Percentiles rank a stretch among this genome's conserved stretches.
These are phyloP conservation scores for Drosophila tripunctata DNA, from an alignment of 2,888 invertebrate genomes.

Conservation along the genomic window DNA sequence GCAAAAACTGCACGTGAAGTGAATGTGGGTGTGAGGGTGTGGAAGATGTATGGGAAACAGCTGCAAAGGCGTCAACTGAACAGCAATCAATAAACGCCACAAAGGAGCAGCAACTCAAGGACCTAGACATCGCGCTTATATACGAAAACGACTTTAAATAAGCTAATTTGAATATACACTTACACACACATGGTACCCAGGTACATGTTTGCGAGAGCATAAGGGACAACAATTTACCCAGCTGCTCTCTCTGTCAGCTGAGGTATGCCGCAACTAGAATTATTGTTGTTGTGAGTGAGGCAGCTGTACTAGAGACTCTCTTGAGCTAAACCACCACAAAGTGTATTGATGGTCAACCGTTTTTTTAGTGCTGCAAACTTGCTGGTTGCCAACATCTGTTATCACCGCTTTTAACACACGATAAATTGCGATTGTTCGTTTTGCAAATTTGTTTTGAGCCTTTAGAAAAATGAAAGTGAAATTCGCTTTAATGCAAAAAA, in stretches of 20 bases:
- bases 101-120: constrained; percentile 46
- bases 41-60: constrained; percentile 1
- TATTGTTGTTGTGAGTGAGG: constrained; percentile 6
- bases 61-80: constrained; percentile 25
- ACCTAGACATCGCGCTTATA: constrained; percentile 30
- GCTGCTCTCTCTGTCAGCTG: constrained; percentile 16
- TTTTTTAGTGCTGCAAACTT: too few species aligned
- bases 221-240: constrained; percentile 13
- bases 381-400: constrained; percentile 37
- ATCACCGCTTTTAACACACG: constrained; percentile 10
- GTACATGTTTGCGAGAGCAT: background rate
- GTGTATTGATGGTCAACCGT: constrained; percentile 17
- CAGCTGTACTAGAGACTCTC: too few species aligned
- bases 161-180: constrained; percentile 54
- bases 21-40: constrained; percentile 1
- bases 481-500: too few species aligned
- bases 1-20: constrained; percentile 31
- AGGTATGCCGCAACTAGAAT: constrained; percentile 3
- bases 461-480: constrained; percentile 39
- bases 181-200: constrained; percentile 55
- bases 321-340: constrained; percentile 29
- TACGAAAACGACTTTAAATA: constrained; percentile 48
- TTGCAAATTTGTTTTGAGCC: too few species aligned
- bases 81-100: constrained; percentile 64
- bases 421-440: background rate